phyloP scores from a whole-genome alignment of 1,140 invertebrate species.

The roundworm (Caenorhabditis elegans) region DNA sequence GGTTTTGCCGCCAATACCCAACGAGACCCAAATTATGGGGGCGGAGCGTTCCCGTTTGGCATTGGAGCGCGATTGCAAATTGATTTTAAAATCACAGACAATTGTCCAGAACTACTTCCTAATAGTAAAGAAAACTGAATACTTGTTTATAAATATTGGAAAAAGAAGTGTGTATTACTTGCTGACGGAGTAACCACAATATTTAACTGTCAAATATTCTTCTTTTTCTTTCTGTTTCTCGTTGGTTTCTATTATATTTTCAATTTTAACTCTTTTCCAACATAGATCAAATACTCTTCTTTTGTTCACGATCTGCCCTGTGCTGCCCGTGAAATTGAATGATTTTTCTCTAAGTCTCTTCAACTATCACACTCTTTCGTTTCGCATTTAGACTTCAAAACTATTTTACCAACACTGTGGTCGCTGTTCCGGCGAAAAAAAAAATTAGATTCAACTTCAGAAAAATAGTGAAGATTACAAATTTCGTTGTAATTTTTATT shows the following conservation, averaged over 20 bases:
- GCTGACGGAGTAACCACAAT: neutral
- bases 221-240: neutral
- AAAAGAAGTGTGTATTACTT: neutral
- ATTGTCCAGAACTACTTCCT: too few species aligned
- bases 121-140: neutral
- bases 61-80: too few species aligned
- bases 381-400: neutral
- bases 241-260: neutral
- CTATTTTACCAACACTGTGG: neutral
- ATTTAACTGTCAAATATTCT: neutral
- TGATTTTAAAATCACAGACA: too few species aligned
- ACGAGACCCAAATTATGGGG: too few species aligned
- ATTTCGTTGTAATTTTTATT: neutral
- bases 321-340: conserved; percentile 27
- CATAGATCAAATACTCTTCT: neutral
- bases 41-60: too few species aligned
- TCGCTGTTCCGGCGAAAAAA: neutral
- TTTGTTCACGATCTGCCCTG: conserved; percentile 10
- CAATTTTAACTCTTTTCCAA: neutral
- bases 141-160: too few species aligned
- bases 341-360: neutral
- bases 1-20: too few species aligned
- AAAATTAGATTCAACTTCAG: neutral
- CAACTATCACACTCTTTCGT: neutral
- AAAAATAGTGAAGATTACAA: neutral